Evolutionary conservation across 2,797 vertebrate species (phyloP).

Genomic region (Nothura maculosa): DNA sequence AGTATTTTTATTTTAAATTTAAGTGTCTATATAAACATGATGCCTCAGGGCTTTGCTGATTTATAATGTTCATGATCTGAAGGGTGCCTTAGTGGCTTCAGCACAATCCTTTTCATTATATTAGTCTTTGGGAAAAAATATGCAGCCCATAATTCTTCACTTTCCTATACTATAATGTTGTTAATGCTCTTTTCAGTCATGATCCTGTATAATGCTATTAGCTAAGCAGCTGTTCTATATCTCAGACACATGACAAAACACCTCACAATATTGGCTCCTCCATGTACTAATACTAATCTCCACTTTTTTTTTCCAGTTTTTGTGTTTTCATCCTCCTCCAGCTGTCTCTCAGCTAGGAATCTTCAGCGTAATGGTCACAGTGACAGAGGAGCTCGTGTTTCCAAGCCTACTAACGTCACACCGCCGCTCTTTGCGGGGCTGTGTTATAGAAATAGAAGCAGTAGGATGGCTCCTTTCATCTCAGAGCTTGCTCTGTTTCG

Average conservation of each 20-base stretch:
- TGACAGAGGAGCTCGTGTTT: background rate
- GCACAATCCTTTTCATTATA: constrained; percentile 73
- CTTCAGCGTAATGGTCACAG: background rate
- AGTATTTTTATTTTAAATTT: constrained; percentile 81
- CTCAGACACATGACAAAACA: constrained; percentile 40
- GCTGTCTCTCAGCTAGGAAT: background rate
- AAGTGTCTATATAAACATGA: constrained; percentile 80
- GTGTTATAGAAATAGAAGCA: rapidly evolving
- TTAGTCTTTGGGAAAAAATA: constrained; percentile 57
- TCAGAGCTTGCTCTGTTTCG: background rate
- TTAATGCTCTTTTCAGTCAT: constrained; percentile 59
- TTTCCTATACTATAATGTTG: constrained; percentile 25
- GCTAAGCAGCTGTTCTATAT: constrained; percentile 56
- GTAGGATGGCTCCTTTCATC: background rate
- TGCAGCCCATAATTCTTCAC: constrained; percentile 64
- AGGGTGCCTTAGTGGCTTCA: constrained; percentile 64
- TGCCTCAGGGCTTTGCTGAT: constrained; percentile 73
- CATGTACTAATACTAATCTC: background rate
- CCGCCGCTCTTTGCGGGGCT: rapidly evolving
- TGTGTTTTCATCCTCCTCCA: background rate
- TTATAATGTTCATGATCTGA: constrained; percentile 66
- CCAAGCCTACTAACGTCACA: background rate
- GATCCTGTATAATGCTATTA: constrained; percentile 67
- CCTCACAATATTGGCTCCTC: background rate
- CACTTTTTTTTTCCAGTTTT: background rate